Percentiles rank a stretch among this genome's conserved stretches.
Evolutionary conservation across 2,797 vertebrate genomes (phyloP).

Genomic region (Microctenopoma stevenorrisi): DNA sequence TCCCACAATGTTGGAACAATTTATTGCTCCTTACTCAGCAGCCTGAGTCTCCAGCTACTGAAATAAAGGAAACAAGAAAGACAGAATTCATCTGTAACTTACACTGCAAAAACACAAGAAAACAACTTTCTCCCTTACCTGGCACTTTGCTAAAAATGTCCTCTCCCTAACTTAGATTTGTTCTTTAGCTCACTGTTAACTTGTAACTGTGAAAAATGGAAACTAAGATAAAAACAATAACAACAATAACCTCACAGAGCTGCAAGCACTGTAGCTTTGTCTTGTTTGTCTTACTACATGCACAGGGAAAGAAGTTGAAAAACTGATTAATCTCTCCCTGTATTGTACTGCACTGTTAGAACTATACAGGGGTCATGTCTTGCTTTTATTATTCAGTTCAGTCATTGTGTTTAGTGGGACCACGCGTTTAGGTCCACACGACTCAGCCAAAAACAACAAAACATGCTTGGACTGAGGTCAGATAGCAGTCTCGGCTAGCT

Average conservation of each 20-base stretch:
- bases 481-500: slow-evolving; percentile 26
- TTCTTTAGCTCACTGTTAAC: no score
- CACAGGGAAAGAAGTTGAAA: not conserved
- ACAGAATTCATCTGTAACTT: no score
- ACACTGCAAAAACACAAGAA: no score
- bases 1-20: no score
- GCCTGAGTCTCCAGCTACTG: no score
- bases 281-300: not conserved
- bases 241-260: not conserved
- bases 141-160: no score
- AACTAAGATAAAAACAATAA: not conserved
- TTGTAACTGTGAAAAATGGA: not conserved
- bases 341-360: slow-evolving; percentile 1
- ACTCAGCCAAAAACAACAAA: not conserved
- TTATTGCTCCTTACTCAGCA: no score
- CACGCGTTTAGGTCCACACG: no score
- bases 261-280: not conserved
- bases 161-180: no score
- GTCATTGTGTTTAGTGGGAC: not conserved
- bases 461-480: slow-evolving; percentile 28
- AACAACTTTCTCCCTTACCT: no score
- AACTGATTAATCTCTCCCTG: no score
- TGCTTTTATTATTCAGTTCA: slow-evolving; percentile 18
- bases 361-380: slow-evolving; percentile 2
- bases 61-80: no score